Evolutionary conservation across 1,140 invertebrate species (phyloP), one percentile per base, ranked within the genome.

Genomic region (Drosophila nannoptera): DNA sequence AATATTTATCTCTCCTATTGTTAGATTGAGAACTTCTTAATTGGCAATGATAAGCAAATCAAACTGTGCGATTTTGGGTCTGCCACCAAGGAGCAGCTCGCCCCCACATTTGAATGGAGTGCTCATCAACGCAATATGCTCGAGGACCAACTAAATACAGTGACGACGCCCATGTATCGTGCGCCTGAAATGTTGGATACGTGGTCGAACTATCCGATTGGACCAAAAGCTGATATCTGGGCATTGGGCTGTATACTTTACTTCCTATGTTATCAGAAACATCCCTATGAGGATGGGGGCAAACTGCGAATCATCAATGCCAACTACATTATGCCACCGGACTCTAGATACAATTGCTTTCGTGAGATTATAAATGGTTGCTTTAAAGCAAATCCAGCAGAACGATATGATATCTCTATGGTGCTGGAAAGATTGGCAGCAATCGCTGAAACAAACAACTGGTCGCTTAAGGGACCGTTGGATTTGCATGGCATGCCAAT

Each of bases 11-110:
- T 14, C 16, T 14, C 91, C 90, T 9, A 4, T 94, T 59, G 93
- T 94, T 89, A 97, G 87, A 89, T 89, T 65, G 89, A 90, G 59
- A 90, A 89, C 46, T 90, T 89, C n/a, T 90, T 98, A 7, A 92
- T 99, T 32, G 94, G 94, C 70, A 89, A 90, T 64, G 92, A 95
- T 83, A 96, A 97, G 69, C 92, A 93, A 72, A 93, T 99, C 38
- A 99, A 99, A 90, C 90, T 99, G 49, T 99, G 99, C 91, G 99
- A 99, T 91, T 99, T 99, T 93, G 99, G 99, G 1, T 99, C 97
- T 81, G 94, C 97, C 1, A 98, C 97, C 31, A 95, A 93, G 14
- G 94, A 97, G 86, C 91, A 94, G 35, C 95, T 94, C 89, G 87
- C 93, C 53, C 97, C 97, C 16, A 95, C 98, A 88, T 91, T 94